phyloP scores from a whole-genome alignment of 35 echinoderm and acorn worm species.

The Apostichopus parvimensis region DNA sequence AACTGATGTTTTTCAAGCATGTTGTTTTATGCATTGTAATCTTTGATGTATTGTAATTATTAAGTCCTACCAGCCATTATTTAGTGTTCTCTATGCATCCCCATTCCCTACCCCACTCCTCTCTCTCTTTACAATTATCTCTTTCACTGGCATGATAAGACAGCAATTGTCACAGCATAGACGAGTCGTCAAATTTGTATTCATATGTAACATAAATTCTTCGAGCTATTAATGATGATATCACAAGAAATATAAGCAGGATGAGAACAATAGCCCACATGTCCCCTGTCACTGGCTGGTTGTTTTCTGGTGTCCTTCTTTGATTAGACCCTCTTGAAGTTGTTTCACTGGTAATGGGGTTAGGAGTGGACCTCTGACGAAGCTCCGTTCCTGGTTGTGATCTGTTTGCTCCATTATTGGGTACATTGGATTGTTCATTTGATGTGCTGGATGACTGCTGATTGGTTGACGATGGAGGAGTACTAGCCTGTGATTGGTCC shows the following conservation, averaged over 20 bases:
- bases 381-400: conserved; percentile 13
- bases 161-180: background rate
- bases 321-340: background rate
- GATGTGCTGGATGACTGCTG: background rate
- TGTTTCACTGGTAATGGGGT: background rate
- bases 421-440: background rate
- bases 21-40: too few species aligned
- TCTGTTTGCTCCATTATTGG: background rate
- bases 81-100: too few species aligned
- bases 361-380: background rate
- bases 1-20: too few species aligned
- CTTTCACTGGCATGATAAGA: background rate
- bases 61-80: too few species aligned
- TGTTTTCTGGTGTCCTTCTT: background rate
- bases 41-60: too few species aligned
- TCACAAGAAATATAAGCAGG: conserved; percentile 31
- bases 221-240: conserved; percentile 59
- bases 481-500: conserved; percentile 22
- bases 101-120: too few species aligned
- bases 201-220: conserved; percentile 77
- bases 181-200: conserved; percentile 78
- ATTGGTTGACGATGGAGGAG: background rate
- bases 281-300: conserved; percentile 26
- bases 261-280: conserved; percentile 36
- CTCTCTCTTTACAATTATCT: too few species aligned